A percentile compares a stretch with the other conserved stretches of the same genome.
These are phyloP conservation scores for Heterodera filipjevi DNA, from an alignment of 2,888 invertebrate genomes.

Conservation along the genomic window DNA sequence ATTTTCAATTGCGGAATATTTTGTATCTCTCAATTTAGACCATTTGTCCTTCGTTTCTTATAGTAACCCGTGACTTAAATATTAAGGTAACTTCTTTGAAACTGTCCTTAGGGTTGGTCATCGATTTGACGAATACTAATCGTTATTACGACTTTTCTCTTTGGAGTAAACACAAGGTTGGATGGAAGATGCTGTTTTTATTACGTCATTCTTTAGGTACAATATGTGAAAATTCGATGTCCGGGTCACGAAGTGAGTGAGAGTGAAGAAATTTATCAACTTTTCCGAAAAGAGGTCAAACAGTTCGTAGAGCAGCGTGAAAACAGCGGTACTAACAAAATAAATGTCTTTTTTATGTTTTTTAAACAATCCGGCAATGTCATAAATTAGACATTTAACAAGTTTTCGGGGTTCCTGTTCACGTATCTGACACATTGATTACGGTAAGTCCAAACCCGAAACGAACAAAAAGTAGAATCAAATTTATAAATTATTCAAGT, in stretches of 20 bases:
- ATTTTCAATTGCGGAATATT: neutral
- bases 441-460: too few relatives aligned
- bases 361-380: too few relatives aligned
- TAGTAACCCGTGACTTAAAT: neutral
- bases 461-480: too few relatives aligned
- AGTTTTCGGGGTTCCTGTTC: too few relatives aligned
- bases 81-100: slow-evolving; percentile 54
- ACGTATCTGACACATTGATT: too few relatives aligned
- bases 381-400: too few relatives aligned
- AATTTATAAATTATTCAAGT: too few relatives aligned
- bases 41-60: neutral
- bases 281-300: slow-evolving; percentile 53
- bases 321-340: slow-evolving; percentile 43
- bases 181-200: slow-evolving; percentile 14
- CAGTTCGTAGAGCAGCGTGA: slow-evolving; percentile 50
- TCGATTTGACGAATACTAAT: slow-evolving; percentile 68
- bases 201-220: slow-evolving; percentile 34
- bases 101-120: slow-evolving; percentile 66
- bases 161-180: slow-evolving; percentile 52
- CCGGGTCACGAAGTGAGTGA: slow-evolving; percentile 60
- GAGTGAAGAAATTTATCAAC: slow-evolving; percentile 50
- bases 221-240: slow-evolving; percentile 65
- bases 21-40: neutral
- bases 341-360: too few relatives aligned
- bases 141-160: slow-evolving; percentile 63